Evolutionary conservation across 2,888 invertebrate genomes (phyloP).

Genomic region (Drosophila pseudotakahashii): DNA sequence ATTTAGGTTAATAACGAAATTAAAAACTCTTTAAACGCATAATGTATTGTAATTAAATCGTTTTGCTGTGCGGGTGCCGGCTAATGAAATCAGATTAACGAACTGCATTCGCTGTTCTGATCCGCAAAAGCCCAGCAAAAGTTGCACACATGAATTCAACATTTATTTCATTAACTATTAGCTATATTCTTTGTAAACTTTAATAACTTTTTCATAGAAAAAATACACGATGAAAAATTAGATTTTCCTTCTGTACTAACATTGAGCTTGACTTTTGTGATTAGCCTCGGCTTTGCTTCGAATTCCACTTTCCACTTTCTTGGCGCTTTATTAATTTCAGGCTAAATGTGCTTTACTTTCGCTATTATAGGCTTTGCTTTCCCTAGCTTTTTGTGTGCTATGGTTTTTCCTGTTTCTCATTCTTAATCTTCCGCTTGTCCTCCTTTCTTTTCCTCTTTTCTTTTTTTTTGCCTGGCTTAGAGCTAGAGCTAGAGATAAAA

Average conservation of each 20-base stretch:
- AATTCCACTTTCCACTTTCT: constrained; percentile 28
- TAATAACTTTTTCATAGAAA: constrained; percentile 72
- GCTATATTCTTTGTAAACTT: constrained; percentile 36
- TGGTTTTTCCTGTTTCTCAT: constrained; percentile 24
- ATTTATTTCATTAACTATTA: constrained; percentile 27
- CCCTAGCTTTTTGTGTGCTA: constrained; percentile 31
- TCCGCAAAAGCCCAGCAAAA: constrained; percentile 12
- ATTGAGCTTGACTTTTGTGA: constrained; percentile 28
- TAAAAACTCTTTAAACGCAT: constrained; percentile 46
- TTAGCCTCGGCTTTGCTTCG: constrained; percentile 18
- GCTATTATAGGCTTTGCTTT: constrained; percentile 41
- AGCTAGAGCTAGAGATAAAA: constrained; percentile 75
- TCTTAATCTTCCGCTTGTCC: constrained; percentile 9
- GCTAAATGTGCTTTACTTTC: constrained; percentile 46
- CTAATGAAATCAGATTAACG: constrained; percentile 37
- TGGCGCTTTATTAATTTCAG: constrained; percentile 40
- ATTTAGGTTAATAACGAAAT: constrained; percentile 44
- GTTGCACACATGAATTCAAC: constrained; percentile 8
- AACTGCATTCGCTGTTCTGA: constrained; percentile 5
- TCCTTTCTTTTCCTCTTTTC: constrained; percentile 9
- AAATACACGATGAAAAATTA: constrained; percentile 58
- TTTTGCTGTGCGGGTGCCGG: constrained; percentile 12
- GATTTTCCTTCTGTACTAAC: constrained; percentile 26
- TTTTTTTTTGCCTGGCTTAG: constrained; percentile 51
- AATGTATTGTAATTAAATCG: constrained; percentile 37